Evolutionary conservation across 2,113 vertebrate genomes (phyloP), one percentile per base, ranked within the genome.

Genomic region (Myiozetetes cayanensis): DNA sequence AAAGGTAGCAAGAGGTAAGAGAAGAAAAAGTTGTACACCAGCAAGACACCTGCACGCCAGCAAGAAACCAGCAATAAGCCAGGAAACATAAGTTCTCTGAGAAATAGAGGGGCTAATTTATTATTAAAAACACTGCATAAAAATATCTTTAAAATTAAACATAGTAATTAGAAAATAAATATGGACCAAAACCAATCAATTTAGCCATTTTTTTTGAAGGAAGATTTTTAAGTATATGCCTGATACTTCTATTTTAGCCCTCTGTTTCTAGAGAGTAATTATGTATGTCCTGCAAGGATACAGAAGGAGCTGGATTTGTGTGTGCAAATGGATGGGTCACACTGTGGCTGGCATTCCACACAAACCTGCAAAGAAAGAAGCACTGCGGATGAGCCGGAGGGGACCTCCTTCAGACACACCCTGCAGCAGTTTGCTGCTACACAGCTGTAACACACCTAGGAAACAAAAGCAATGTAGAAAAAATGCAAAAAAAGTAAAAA

Each of bases 291-390:
- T 88, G 76, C n/a, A 70, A 96, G 65, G 44, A 92, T 76, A 83
- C 68, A 93, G 71, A 58, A 91, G 52, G 68, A 94, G 79, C 44
- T 89, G 82, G 81, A 94, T 94, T 94, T 94, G 66, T 87, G 86
- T 89, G 90, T 67, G 74, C 85, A 50, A 24, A 85, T 93, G 96
- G 95, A 95, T 92, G 94, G 96, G 78, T 89, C 96, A 97, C 96
- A 97, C 91, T 87, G 96, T 94, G 93, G 93, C 94, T 97, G 92
- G 97, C 97, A 98, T 98, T 98, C 97, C 98, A 97, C 98, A 98
- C 98, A 98, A 98, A 98, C 98, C 98, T 98, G 98, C 97, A 97
- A 98, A 98, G 98, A 98, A 98, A 98, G 98, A 98, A 97, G 98
- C 98, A 74, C 98, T 98, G 93, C 96, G 98, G 96, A 98, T 98